Conservation (phyloP, 2,888 invertebrate species). For the Drosophila picticornis region DNA sequence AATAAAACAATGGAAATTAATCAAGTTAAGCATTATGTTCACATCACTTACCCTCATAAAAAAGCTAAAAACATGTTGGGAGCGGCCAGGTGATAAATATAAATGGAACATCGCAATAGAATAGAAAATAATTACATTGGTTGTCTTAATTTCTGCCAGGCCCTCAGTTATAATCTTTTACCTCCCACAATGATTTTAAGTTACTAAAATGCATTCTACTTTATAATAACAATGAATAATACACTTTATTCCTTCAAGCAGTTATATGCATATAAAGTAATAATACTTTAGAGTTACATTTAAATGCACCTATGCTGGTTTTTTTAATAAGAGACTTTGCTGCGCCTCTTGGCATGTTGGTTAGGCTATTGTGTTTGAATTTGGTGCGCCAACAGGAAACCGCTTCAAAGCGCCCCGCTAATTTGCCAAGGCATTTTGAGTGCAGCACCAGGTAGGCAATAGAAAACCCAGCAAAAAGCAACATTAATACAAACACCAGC, state of each 20-base stretch:
- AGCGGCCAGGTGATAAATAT: too few relatives aligned
- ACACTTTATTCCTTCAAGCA: not conserved
- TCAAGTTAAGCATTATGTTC: too few relatives aligned
- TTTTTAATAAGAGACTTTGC: not conserved
- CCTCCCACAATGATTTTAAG: too few relatives aligned
- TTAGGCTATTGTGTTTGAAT: conserved; percentile 15
- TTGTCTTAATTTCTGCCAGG: too few relatives aligned
- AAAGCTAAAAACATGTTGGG: too few relatives aligned
- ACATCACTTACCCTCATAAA: too few relatives aligned
- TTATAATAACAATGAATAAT: too few relatives aligned
- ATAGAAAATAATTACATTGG: too few relatives aligned
- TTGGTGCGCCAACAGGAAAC: conserved; percentile 56
- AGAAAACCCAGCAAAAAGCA: not conserved
- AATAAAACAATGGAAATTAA: not conserved
- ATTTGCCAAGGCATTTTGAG: conserved; percentile 48
- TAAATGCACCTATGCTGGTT: not conserved
- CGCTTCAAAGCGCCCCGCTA: conserved; percentile 53
- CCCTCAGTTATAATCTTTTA: too few relatives aligned
- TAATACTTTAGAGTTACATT: not conserved
- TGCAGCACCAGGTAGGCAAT: conserved; percentile 13
- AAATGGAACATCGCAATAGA: too few relatives aligned
- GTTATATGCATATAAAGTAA: not conserved
- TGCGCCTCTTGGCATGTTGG: conserved; percentile 12
- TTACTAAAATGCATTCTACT: too few relatives aligned
- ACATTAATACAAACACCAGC: conserved; percentile 16